Percentiles rank a stretch among this genome's conserved stretches.
Evolutionary conservation across 2,888 invertebrate genomes (phyloP).

Genomic region (Azorinus chamasolen): DNA sequence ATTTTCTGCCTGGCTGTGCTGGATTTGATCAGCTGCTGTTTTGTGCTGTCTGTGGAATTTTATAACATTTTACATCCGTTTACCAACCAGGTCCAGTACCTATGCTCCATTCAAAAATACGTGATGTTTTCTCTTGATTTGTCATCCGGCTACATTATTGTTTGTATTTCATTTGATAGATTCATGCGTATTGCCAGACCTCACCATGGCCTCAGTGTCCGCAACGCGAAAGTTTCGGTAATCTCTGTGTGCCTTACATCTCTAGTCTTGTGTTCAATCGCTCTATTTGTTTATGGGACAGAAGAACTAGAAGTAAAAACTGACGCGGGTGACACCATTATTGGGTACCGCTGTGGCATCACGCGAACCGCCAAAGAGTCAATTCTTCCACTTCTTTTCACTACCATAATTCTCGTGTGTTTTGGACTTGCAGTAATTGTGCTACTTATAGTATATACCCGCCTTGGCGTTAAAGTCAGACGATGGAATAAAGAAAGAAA

Average conservation of each 20-base stretch:
- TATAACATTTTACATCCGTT: slow-evolving; percentile 46
- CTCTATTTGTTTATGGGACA: slow-evolving; percentile 46
- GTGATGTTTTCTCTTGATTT: slow-evolving; percentile 44
- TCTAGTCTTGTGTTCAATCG: slow-evolving; percentile 27
- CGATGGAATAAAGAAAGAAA: slow-evolving; percentile 50
- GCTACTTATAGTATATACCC: slow-evolving; percentile 48
- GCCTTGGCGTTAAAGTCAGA: slow-evolving; percentile 52
- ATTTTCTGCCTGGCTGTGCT: slow-evolving; percentile 52
- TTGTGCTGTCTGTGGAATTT: slow-evolving; percentile 46
- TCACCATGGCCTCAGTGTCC: slow-evolving; percentile 50
- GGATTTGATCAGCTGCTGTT: slow-evolving; percentile 47
- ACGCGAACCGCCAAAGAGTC: slow-evolving; percentile 29
- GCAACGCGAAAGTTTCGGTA: slow-evolving; percentile 41
- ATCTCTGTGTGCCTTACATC: slow-evolving; percentile 14
- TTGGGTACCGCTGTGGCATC: slow-evolving; percentile 48
- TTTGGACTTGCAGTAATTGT: slow-evolving; percentile 49
- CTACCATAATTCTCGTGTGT: slow-evolving; percentile 42
- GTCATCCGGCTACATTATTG: slow-evolving; percentile 60
- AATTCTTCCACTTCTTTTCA: slow-evolving; percentile 43
- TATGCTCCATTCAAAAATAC: slow-evolving; percentile 50
- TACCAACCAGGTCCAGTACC: slow-evolving; percentile 25
- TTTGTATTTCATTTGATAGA: slow-evolving; percentile 63
- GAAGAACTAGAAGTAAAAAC: slow-evolving; percentile 29
- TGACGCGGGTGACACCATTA: slow-evolving; percentile 5
- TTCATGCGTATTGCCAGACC: slow-evolving; percentile 56